phyloP scores from a whole-genome alignment of 2,113 vertebrate genomes.

The Galbula dea region DNA sequence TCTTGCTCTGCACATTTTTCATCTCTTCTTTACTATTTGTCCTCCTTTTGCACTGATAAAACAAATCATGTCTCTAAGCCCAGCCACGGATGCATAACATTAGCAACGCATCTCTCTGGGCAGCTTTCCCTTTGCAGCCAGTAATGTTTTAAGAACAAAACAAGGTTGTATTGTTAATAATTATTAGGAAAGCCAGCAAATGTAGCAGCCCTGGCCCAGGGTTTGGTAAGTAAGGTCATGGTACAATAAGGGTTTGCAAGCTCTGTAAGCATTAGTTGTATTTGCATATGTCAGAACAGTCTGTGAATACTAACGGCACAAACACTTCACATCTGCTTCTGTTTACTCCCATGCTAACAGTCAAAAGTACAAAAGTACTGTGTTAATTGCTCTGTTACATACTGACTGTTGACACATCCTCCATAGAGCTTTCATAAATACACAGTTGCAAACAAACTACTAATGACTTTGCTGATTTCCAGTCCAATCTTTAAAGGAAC shows the following conservation, averaged over 20 bases:
- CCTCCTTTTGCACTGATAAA: neutral
- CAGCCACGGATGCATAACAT: neutral
- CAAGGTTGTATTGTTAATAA: conserved; percentile 65
- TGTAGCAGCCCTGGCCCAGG: conserved; percentile 55
- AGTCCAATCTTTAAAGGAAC: conserved; percentile 73
- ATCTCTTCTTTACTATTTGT: neutral
- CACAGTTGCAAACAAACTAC: conserved; percentile 79
- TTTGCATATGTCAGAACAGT: conserved; percentile 81
- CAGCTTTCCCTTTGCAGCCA: neutral
- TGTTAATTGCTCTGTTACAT: conserved; percentile 79
- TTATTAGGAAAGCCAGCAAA: conserved; percentile 64
- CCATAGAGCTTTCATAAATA: conserved; percentile 76
- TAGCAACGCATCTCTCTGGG: conserved; percentile 1
- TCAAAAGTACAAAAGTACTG: conserved; percentile 73
- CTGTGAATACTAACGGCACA: conserved; percentile 67
- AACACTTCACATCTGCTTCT: conserved; percentile 79
- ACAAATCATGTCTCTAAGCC: neutral
- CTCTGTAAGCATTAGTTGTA: conserved; percentile 63
- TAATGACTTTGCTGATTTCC: conserved; percentile 78
- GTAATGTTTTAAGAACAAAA: too few species aligned
- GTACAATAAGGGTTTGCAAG: conserved; percentile 57
- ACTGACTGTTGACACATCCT: conserved; percentile 76
- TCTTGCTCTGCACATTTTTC: neutral
- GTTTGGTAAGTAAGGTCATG: conserved; percentile 64
- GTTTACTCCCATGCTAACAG: conserved; percentile 78